Percentiles rank a stretch among this genome's conserved stretches.
Conservation (phyloP, 2,797 vertebrate species). For the Distichodus sexfasciatus region DNA sequence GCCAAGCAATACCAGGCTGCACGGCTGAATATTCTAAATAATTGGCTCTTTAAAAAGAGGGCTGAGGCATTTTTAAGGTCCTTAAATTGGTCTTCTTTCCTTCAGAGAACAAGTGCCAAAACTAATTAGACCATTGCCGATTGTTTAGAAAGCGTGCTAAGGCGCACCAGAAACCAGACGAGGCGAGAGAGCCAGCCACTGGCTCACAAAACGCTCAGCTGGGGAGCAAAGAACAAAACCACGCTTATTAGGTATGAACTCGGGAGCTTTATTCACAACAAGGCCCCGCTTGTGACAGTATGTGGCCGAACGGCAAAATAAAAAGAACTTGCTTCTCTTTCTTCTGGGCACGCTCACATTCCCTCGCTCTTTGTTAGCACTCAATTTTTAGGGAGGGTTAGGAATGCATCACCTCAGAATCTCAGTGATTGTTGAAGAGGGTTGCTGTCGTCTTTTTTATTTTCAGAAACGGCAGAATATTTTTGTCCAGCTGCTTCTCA, state of each 20-base stretch:
- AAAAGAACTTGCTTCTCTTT: no score
- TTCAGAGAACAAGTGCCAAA: slow-evolving; percentile 73
- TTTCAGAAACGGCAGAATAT: no score
- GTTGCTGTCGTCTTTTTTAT: no score
- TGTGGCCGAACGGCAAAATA: slow-evolving; percentile 12
- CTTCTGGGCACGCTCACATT: background rate
- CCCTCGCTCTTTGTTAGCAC: background rate
- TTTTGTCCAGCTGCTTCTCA: no score
- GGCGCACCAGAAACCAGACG: slow-evolving; percentile 70
- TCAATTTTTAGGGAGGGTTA: no score
- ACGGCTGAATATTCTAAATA: slow-evolving; percentile 70
- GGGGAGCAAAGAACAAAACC: slow-evolving; percentile 55
- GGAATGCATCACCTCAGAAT: no score
- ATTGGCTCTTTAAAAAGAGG: slow-evolving; percentile 79
- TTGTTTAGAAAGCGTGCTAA: slow-evolving; percentile 72
- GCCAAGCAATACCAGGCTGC: slow-evolving; percentile 67
- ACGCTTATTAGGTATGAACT: slow-evolving; percentile 63
- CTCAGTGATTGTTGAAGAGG: no score
- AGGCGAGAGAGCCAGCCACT: slow-evolving; percentile 61
- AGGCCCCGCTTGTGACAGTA: slow-evolving; percentile 37
- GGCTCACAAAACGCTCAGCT: slow-evolving; percentile 64
- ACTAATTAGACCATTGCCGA: slow-evolving; percentile 77
- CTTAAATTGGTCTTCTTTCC: slow-evolving; percentile 76
- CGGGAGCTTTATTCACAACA: slow-evolving; percentile 45
- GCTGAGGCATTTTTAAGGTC: slow-evolving; percentile 76